These are phyloP conservation scores for Alectura lathami DNA, from an alignment of 2,113 vertebrate species.

Conservation along the genomic window DNA sequence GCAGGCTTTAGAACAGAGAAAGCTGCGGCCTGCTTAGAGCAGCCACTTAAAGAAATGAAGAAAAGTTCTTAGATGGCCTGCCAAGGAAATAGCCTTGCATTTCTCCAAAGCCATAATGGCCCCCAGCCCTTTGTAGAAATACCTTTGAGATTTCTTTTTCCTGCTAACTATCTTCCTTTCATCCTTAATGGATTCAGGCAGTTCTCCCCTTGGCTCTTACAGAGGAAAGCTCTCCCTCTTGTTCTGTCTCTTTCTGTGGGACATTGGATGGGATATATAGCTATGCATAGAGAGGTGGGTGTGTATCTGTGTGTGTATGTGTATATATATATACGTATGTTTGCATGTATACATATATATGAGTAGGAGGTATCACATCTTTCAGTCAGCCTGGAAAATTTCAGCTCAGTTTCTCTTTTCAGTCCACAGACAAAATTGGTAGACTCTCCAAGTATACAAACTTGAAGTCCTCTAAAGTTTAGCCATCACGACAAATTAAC, in stretches of 20 bases:
- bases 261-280: background rate
- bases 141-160: conserved; percentile 32
- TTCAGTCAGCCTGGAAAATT: background rate
- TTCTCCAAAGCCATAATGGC: conserved; percentile 17
- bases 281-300: background rate
- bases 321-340: too few species aligned
- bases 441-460: background rate
- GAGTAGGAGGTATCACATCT: background rate
- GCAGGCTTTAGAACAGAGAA: background rate
- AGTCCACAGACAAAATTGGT: background rate
- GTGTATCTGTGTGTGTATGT: background rate
- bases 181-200: conserved; percentile 33
- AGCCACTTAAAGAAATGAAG: background rate
- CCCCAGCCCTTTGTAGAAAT: conserved; percentile 6
- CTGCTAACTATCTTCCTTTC: conserved; percentile 14
- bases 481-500: background rate
- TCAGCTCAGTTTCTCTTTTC: background rate
- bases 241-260: background rate
- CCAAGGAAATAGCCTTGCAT: background rate
- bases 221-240: background rate
- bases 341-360: background rate
- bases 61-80: background rate
- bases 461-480: background rate
- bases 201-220: background rate
- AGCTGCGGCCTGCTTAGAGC: background rate